Conservation (phyloP, 2,888 invertebrate genomes). For the Dynastes tityus region DNA sequence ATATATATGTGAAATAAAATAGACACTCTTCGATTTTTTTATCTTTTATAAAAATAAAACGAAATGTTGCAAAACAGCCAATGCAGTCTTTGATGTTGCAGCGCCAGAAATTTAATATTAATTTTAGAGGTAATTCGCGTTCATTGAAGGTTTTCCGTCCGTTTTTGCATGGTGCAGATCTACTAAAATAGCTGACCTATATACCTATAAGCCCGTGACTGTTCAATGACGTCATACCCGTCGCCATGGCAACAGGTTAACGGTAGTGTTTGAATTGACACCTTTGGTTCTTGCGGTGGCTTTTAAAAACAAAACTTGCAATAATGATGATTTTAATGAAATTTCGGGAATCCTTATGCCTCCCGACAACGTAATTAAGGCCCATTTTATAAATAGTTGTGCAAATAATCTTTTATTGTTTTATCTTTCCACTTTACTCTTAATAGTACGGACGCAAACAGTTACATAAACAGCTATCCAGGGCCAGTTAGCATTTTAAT, state of each 20-base stretch:
- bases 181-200: constrained; percentile 67
- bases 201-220: constrained; percentile 65
- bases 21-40: background rate
- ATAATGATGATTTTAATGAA: constrained; percentile 46
- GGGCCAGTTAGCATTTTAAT: background rate
- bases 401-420: too few species aligned
- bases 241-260: constrained; percentile 67
- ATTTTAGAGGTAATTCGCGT: constrained; percentile 51
- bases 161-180: constrained; percentile 60
- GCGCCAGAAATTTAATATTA: constrained; percentile 40
- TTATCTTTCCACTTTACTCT: too few species aligned
- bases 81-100: constrained; percentile 17
- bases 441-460: too few species aligned
- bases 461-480: background rate
- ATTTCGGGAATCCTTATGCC: constrained; percentile 2
- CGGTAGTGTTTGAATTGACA: constrained; percentile 65
- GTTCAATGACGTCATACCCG: constrained; percentile 68
- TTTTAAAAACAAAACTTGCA: constrained; percentile 50
- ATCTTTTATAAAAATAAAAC: background rate
- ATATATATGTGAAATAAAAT: background rate
- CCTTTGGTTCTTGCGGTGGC: constrained; percentile 57
- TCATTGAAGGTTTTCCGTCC: constrained; percentile 62
- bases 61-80: background rate
- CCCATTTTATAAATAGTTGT: background rate
- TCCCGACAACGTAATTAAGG: background rate